phyloP scores from a whole-genome alignment of 2,888 invertebrate species.

The Lasioglossum villosulum region DNA sequence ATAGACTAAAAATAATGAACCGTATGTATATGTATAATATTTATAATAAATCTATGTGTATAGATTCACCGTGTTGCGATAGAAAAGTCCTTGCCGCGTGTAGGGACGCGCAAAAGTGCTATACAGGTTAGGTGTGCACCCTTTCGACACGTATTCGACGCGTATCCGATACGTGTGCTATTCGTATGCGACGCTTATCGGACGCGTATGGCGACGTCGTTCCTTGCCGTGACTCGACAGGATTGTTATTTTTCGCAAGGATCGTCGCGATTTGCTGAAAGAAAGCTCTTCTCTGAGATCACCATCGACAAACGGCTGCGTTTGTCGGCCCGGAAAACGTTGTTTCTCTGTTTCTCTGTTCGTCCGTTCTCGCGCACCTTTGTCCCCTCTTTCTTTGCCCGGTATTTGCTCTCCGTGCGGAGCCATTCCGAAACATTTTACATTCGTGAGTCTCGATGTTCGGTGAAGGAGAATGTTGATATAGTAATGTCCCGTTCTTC shows the following conservation, averaged over 20 bases:
- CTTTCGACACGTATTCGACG: slow-evolving; percentile 14
- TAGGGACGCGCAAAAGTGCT: slow-evolving; percentile 72
- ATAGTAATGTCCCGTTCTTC: no score
- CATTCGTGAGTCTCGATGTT: slow-evolving; percentile 8
- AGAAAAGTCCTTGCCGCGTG: slow-evolving; percentile 68
- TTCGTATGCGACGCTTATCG: not conserved
- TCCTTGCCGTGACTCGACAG: slow-evolving; percentile 52
- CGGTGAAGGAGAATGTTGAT: slow-evolving; percentile 8
- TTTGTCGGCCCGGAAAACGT: not conserved
- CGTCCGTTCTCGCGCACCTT: not conserved
- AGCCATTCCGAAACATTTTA: slow-evolving; percentile 7
- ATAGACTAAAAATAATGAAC: slow-evolving; percentile 65
- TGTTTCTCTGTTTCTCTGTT: not conserved
- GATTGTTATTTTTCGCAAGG: slow-evolving; percentile 73
- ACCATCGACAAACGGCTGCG: slow-evolving; percentile 22
- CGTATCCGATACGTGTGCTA: not conserved
- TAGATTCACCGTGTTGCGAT: slow-evolving; percentile 53
- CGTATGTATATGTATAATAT: slow-evolving; percentile 57
- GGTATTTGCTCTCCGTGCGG: not conserved
- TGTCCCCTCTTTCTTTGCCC: not conserved
- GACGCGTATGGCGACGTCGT: slow-evolving; percentile 25
- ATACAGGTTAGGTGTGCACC: slow-evolving; percentile 77
- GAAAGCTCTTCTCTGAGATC: slow-evolving; percentile 39
- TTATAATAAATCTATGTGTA: slow-evolving; percentile 48
- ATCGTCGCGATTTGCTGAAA: slow-evolving; percentile 57